Evolutionary conservation across 2,113 vertebrate genomes (phyloP), one percentile per base, ranked within the genome.

Genomic region (Gymnorhina tibicen): DNA sequence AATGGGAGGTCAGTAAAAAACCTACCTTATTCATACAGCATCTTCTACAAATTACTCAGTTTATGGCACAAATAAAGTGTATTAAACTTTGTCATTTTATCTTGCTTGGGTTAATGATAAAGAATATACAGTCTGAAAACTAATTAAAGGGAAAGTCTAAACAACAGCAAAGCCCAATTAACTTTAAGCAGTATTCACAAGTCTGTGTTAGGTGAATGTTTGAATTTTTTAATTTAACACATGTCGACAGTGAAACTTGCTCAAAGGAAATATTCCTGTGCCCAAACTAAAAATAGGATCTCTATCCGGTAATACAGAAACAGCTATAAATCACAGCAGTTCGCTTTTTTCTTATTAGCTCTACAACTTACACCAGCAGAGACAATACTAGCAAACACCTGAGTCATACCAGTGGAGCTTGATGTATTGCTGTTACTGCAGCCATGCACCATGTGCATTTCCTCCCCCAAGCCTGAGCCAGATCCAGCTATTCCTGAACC

Each of bases 361-460:
- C 24, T 63, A 21, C 39, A 68, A 18, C 4, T 49, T 55, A 26
- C 23, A 72, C 26, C 7, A 50, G 10, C 17, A 46, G 35, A 35
- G 41, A 69, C 26, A 44, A 50, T 19, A 53, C 7, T 28, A 26
- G 15, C 44, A 64, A 52, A 23, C 5, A 46, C 24, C 35, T 50
- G 10, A 80, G 15, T 12, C 3, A 1, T 23, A 46, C 13, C 18
- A 37, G 3, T 23, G 23, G 28, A 20, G 11, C 14, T 77, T 5
- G 10, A 7, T 35, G 4, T 58, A 16, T 19, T 10, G 0, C 11
- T 46, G 7, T 7, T 50, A 32, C 10, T 63, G 28, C 20, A 85
- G 28, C 35, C 44, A 64, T 0, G 0, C 6, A 39, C 16, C 22
- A 37, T 0, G 1, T 6, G 46, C 24, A 26, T 59, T 23, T 79